Percentiles rank a stretch among this genome's conserved stretches.
Evolutionary conservation across 2,797 vertebrate species (phyloP).

Genomic region (Knipowitschia caucasica): DNA sequence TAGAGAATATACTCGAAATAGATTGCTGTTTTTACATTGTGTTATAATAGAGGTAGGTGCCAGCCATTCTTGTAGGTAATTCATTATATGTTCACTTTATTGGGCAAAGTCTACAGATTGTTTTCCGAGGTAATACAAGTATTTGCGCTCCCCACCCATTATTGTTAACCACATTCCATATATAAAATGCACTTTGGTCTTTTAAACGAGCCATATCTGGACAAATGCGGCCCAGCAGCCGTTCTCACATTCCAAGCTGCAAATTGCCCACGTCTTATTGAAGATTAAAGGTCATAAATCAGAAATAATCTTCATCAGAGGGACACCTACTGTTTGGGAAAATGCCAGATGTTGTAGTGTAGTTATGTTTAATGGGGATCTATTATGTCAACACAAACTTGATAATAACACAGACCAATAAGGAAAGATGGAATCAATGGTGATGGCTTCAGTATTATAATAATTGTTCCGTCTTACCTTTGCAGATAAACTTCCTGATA

Average conservation of each 20-base stretch:
- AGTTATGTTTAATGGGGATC: slow-evolving; percentile 1
- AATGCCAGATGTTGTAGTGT: slow-evolving; percentile 29
- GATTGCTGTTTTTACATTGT: slow-evolving; percentile 1
- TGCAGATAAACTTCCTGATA: slow-evolving; percentile 93
- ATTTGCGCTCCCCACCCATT: background rate
- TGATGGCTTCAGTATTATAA: background rate
- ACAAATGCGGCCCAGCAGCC: slow-evolving; percentile 1
- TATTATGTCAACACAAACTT: background rate
- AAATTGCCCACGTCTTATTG: slow-evolving; percentile 25
- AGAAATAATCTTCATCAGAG: slow-evolving; percentile 25
- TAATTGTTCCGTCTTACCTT: slow-evolving; percentile 20
- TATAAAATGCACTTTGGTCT: slow-evolving; percentile 2
- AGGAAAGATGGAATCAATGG: background rate
- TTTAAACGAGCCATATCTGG: slow-evolving; percentile 2
- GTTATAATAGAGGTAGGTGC: background rate
- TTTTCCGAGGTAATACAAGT: background rate
- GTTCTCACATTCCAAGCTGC: background rate
- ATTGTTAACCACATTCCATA: slow-evolving; percentile 7
- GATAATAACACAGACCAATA: background rate
- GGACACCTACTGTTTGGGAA: slow-evolving; percentile 17
- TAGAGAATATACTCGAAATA: slow-evolving; percentile 2
- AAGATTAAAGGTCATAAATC: slow-evolving; percentile 51
- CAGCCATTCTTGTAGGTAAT: slow-evolving; percentile 1
- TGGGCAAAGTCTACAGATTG: background rate
- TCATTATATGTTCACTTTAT: background rate